Percentiles rank a stretch among this genome's conserved stretches.
phyloP scores from a whole-genome alignment of 2,797 vertebrate genomes.

The Graptemys geographica region DNA sequence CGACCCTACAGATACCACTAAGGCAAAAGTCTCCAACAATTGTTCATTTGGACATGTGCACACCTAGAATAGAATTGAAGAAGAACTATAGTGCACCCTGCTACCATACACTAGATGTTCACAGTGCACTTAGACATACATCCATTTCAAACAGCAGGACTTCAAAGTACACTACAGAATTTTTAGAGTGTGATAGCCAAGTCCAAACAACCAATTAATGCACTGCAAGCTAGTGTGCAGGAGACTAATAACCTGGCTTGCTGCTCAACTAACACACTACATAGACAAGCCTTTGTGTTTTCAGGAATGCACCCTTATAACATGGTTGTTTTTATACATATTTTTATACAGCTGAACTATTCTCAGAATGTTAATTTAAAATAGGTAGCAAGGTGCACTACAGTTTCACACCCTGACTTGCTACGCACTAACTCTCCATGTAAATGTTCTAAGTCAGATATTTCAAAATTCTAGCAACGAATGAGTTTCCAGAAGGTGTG shows the following conservation, averaged over 20 bases:
- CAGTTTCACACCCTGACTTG: too few relatives aligned
- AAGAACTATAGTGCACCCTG: not conserved
- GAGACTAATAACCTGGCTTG: not conserved
- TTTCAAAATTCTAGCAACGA: rapidly evolving
- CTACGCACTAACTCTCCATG: too few relatives aligned
- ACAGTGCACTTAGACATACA: not conserved
- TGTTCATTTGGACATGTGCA: too few relatives aligned
- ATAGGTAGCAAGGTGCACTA: not conserved
- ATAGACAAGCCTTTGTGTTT: not conserved
- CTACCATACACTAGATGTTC: not conserved
- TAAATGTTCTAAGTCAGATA: not conserved
- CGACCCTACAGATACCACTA: too few relatives aligned
- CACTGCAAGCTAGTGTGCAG: not conserved
- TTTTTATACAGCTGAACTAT: not conserved
- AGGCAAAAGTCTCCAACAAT: too few relatives aligned
- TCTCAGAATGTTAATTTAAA: not conserved
- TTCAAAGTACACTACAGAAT: not conserved
- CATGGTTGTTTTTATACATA: not conserved
- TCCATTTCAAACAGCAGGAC: not conserved
- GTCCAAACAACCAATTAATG: not conserved
- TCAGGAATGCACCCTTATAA: not conserved
- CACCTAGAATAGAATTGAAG: too few relatives aligned
- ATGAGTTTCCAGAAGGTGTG: not conserved
- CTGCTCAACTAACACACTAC: not conserved
- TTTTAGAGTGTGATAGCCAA: not conserved